phyloP scores from a whole-genome alignment of 1,140 invertebrate genomes.

The Cyclina sinensis region DNA sequence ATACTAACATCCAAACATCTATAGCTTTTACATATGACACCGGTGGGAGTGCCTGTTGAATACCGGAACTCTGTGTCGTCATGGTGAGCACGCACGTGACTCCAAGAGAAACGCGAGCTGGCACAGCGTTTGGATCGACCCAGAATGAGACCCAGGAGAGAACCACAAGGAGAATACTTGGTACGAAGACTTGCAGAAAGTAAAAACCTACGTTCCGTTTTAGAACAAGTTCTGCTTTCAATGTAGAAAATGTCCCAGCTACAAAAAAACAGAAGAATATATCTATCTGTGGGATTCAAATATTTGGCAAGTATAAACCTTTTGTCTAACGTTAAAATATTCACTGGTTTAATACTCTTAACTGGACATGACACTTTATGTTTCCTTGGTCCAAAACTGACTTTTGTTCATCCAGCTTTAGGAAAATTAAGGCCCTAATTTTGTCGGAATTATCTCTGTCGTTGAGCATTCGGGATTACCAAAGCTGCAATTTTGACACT shows the following conservation, averaged over 20 bases:
- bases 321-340: too few relatives aligned
- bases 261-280: too few relatives aligned
- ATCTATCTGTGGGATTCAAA: too few relatives aligned
- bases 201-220: conserved; percentile 91
- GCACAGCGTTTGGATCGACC: conserved; percentile 90
- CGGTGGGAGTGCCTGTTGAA: conserved; percentile 69
- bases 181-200: conserved; percentile 96
- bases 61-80: conserved; percentile 72
- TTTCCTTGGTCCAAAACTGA: too few relatives aligned
- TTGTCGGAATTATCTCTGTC: too few relatives aligned
- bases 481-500: too few relatives aligned
- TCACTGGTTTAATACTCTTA: too few relatives aligned
- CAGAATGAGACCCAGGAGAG: conserved; percentile 99
- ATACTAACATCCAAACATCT: conserved; percentile 95
- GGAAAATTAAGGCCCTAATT: too few relatives aligned
- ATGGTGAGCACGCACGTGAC: conserved; percentile 79
- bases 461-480: too few relatives aligned
- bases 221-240: conserved; percentile 71
- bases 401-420: too few relatives aligned
- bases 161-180: conserved; percentile 96
- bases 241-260: conserved; percentile 73
- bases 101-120: conserved; percentile 89
- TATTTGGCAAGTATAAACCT: too few relatives aligned
- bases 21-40: conserved; percentile 90
- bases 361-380: too few relatives aligned